Percentiles rank a stretch among this genome's conserved stretches.
phyloP scores from a whole-genome alignment of 1,140 invertebrate genomes.

The Micrasema longulum region DNA sequence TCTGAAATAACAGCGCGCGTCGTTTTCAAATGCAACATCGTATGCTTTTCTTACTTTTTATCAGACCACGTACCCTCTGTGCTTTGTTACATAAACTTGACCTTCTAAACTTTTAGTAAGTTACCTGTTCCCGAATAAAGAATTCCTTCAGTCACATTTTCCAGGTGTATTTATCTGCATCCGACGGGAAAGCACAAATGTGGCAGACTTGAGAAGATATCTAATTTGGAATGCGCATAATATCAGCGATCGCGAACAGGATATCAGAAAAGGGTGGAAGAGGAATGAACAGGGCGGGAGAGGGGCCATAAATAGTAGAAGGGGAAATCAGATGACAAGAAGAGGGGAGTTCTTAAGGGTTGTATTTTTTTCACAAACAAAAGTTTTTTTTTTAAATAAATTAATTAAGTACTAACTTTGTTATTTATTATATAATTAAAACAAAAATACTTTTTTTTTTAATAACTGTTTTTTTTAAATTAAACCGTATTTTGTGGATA shows the following conservation, averaged over 20 bases:
- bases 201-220: conserved; percentile 53
- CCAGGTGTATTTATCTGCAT: conserved; percentile 45
- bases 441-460: too few relatives aligned
- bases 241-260: conserved; percentile 52
- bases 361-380: conserved; percentile 13
- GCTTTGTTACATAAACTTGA: too few relatives aligned
- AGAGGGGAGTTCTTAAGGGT: conserved; percentile 4
- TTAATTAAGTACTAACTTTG: too few relatives aligned
- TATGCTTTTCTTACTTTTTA: too few relatives aligned
- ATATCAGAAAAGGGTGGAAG: conserved; percentile 45
- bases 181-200: conserved; percentile 52
- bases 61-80: too few relatives aligned
- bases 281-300: background rate
- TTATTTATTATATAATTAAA: too few relatives aligned
- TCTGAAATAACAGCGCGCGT: too few relatives aligned
- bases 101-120: too few relatives aligned
- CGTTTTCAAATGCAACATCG: too few relatives aligned
- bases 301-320: background rate
- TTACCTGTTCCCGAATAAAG: background rate
- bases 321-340: conserved; percentile 29
- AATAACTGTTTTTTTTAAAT: too few relatives aligned
- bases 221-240: conserved; percentile 55
- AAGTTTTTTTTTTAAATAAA: too few relatives aligned
- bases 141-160: conserved; percentile 8
- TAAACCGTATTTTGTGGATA: too few relatives aligned